Evolutionary conservation across 2,888 invertebrate species (phyloP).

Genomic region (Trissoscelio sp.): DNA sequence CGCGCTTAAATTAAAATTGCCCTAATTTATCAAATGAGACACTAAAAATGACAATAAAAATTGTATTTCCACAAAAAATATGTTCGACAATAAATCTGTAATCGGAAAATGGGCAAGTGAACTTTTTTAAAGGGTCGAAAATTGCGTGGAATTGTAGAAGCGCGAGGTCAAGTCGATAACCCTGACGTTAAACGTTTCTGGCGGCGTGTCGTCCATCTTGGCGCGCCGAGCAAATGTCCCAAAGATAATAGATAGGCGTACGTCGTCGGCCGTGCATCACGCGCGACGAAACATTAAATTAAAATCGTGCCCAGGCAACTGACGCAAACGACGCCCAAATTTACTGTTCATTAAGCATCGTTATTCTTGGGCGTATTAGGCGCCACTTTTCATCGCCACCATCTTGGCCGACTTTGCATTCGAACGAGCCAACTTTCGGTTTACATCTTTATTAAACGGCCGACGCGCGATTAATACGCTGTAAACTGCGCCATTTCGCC

Average conservation of each 20-base stretch:
- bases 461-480: slow-evolving; percentile 59
- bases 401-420: slow-evolving; percentile 49
- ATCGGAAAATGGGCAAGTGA: no score
- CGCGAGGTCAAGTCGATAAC: slow-evolving; percentile 67
- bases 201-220: slow-evolving; percentile 62
- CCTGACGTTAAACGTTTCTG: slow-evolving; percentile 49
- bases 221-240: slow-evolving; percentile 57
- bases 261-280: slow-evolving; percentile 55
- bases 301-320: slow-evolving; percentile 63
- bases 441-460: slow-evolving; percentile 65
- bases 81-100: no score
- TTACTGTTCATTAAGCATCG: slow-evolving; percentile 67
- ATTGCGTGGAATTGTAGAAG: slow-evolving; percentile 56
- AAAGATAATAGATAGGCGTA: slow-evolving; percentile 64
- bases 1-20: no score
- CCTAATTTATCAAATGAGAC: no score
- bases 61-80: no score
- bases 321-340: slow-evolving; percentile 63
- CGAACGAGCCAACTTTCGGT: slow-evolving; percentile 58
- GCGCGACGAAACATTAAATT: slow-evolving; percentile 69
- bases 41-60: no score
- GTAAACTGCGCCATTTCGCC: slow-evolving; percentile 53
- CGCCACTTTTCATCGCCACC: slow-evolving; percentile 61
- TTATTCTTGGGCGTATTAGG: slow-evolving; percentile 59
- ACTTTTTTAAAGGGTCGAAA: slow-evolving; percentile 24